Evolutionary conservation across 2,888 invertebrate genomes (phyloP), one percentile per base, ranked within the genome.

Genomic region (Lasioglossum lativentre): DNA sequence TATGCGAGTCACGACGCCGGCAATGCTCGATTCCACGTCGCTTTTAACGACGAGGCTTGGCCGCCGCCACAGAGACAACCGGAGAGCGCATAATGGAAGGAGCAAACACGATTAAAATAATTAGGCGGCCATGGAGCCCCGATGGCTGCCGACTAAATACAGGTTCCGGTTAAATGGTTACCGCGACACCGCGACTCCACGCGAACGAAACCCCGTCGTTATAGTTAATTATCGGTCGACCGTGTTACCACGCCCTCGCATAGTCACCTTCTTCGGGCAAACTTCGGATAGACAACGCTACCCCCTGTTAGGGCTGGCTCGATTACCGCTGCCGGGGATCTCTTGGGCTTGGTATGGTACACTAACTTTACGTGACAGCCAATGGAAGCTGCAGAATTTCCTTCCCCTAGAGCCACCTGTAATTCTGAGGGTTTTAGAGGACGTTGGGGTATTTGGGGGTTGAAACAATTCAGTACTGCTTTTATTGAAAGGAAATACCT

Each of bases 61-160:
- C 4, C 42, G 16, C 47, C 34, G 71, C 38, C 75, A 56, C 40
- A 45, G 71, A 27, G 56, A 38, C 68, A 30, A 72, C 71, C 45
- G 30, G 42, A 76, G 73, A 73, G 47, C 40, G 68, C 80, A 74
- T 77, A 84, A 86, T 86, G 75, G 85, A 74, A 77, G 77, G 23
- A 72, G 80, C 71, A 84, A 86, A 86, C 80, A 75, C 85, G 85
- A 86, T 86, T 86, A 84, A 86, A 84, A 86, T 84, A 84, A 86
- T 86, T 86, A 84, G 85, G 66, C 74, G 77, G 73, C 76, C 84
- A 40, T 34, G 78, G 6, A 38, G 68, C 3, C 19, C 30, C n/a
- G 66, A 23, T 23, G 56, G 40, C 70, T 76, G 83, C 70, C 72
- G 78, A 59, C 59, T 83, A 83, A 85, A 85, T 71, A 72, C 45